Percentiles rank a stretch among this genome's conserved stretches.
phyloP scores from a whole-genome alignment of 1,140 invertebrate genomes.

The Aphelinus atriplicis region DNA sequence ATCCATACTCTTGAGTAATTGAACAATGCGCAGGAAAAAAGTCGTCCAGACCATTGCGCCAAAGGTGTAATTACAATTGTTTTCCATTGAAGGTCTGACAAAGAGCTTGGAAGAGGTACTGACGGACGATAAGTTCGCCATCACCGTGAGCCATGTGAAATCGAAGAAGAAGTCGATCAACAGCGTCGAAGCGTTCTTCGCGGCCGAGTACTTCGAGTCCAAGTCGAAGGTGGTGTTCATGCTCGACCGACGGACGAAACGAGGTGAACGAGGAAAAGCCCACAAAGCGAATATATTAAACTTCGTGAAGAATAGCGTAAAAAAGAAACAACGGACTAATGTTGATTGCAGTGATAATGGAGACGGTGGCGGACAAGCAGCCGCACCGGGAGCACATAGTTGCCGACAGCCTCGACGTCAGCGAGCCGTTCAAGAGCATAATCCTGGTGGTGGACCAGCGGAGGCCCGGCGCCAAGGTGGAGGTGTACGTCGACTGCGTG shows the following conservation, averaged over 20 bases:
- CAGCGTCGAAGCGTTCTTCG: conserved; percentile 71
- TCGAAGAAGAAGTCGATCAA: conserved; percentile 65
- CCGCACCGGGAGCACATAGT: conserved; percentile 65
- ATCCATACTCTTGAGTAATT: too few species aligned
- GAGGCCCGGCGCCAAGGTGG: conserved; percentile 65
- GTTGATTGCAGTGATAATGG: conserved; percentile 68
- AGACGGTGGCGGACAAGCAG: conserved; percentile 67
- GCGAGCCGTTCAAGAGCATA: conserved; percentile 65
- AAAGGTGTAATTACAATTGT: conserved; percentile 26
- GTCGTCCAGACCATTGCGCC: too few species aligned
- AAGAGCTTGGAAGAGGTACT: conserved; percentile 69
- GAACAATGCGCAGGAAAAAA: too few species aligned
- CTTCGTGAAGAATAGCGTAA: too few species aligned
- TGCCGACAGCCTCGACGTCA: conserved; percentile 66
- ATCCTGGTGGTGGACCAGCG: conserved; percentile 68
- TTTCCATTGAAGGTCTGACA: conserved; percentile 65
- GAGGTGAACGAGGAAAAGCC: conserved; percentile 64
- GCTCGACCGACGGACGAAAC: conserved; percentile 72
- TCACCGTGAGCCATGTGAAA: conserved; percentile 72
- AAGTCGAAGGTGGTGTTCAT: conserved; percentile 74
- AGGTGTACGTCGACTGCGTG: conserved; percentile 70
- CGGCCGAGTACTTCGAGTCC: conserved; percentile 71
- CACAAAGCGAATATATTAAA: too few species aligned
- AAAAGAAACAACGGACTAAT: too few species aligned
- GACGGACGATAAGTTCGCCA: conserved; percentile 70